Evolutionary conservation across 37 sponge, comb jelly and placozoan genomes (phyloP).

Genomic region (Mnemiopsis leidyi): DNA sequence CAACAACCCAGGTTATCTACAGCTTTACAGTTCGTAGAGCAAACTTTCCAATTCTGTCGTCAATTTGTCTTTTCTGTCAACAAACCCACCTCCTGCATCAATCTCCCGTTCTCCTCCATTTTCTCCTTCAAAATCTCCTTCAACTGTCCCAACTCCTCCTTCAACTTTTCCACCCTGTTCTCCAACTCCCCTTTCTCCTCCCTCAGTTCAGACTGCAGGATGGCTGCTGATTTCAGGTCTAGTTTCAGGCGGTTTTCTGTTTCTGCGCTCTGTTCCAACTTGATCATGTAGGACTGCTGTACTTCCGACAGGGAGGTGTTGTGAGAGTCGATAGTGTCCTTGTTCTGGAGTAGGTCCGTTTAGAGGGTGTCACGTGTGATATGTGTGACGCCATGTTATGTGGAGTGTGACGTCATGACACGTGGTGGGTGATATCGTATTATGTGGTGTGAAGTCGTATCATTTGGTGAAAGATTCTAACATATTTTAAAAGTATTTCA

Average conservation of each 20-base stretch:
- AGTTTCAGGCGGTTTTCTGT: slow-evolving; percentile 47
- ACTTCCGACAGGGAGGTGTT: slow-evolving; percentile 6
- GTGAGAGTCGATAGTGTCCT: neutral
- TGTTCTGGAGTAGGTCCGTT: neutral
- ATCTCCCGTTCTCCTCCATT: slow-evolving; percentile 14
- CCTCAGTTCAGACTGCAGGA: neutral
- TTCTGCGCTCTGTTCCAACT: slow-evolving; percentile 14
- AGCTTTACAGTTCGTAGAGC: neutral
- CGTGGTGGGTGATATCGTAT: neutral
- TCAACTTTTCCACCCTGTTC: neutral
- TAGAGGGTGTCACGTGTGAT: neutral
- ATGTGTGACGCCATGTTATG: neutral
- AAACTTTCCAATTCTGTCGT: no score
- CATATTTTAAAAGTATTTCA: no score
- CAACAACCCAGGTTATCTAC: no score
- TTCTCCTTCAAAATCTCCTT: neutral
- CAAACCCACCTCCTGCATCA: neutral
- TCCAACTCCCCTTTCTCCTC: neutral
- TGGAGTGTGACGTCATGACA: neutral
- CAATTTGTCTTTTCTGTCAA: no score
- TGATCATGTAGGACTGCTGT: slow-evolving; percentile 11
- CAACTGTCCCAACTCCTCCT: slow-evolving; percentile 34
- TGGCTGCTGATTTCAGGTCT: neutral
- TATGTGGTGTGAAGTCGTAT: neutral
- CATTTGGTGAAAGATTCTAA: neutral